phyloP scores from a whole-genome alignment of 2,113 vertebrate genomes.

The Zosterops borbonicus region DNA sequence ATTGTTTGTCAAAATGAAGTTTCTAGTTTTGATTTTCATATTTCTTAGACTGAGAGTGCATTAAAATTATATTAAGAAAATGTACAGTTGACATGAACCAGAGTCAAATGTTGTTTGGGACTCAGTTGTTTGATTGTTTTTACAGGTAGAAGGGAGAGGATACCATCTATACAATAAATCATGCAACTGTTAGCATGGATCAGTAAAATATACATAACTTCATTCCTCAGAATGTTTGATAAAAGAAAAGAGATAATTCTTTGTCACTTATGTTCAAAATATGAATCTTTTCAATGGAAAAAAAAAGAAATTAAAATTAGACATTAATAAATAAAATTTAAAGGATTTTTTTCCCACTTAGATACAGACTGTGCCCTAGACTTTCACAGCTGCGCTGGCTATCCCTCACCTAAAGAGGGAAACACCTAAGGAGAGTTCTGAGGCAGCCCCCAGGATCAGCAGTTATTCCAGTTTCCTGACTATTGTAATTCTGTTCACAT shows the following conservation, averaged over 20 bases:
- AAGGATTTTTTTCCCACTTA: background rate
- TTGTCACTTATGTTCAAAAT: background rate
- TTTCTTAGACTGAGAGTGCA: background rate
- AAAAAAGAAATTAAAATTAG: background rate
- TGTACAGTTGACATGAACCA: background rate
- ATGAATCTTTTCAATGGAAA: background rate
- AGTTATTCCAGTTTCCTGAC: background rate
- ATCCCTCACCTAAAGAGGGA: background rate
- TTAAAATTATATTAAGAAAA: background rate
- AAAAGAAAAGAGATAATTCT: background rate
- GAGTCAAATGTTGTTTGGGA: background rate
- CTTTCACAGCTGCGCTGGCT: background rate
- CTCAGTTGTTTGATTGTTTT: background rate
- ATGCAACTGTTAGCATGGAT: background rate
- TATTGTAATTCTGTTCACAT: background rate
- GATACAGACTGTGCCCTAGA: background rate
- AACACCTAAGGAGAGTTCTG: background rate
- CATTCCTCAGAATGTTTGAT: background rate
- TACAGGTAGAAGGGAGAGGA: background rate
- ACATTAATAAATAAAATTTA: background rate
- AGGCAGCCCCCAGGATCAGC: background rate
- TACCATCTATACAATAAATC: background rate
- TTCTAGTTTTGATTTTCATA: background rate
- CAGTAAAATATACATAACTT: background rate
- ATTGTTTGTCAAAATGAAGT: background rate